Conservation (phyloP, 2,113 vertebrate species). For the Channa maculata region DNA sequence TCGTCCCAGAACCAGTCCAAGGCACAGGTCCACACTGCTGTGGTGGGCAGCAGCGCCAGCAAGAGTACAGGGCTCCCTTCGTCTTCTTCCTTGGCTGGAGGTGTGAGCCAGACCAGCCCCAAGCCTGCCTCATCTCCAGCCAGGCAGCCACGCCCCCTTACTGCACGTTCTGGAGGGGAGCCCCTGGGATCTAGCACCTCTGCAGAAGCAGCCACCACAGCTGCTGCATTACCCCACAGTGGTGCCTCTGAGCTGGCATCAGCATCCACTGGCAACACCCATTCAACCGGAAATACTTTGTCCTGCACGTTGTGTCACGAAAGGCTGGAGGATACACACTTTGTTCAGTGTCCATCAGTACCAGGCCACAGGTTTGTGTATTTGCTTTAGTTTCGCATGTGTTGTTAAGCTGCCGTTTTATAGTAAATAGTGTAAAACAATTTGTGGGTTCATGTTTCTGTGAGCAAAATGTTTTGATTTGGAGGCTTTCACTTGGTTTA, state of each 20-base stretch:
- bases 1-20: conserved; percentile 85
- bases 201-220: conserved; percentile 66
- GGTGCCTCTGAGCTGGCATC: conserved; percentile 79
- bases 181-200: conserved; percentile 74
- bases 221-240: conserved; percentile 74
- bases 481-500: neutral
- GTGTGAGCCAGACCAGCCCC: conserved; percentile 83
- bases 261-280: conserved; percentile 62
- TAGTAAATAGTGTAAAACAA: neutral
- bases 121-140: conserved; percentile 85
- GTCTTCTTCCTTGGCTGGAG: conserved; percentile 71
- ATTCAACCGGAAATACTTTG: conserved; percentile 81
- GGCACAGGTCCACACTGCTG: conserved; percentile 79
- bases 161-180: conserved; percentile 85
- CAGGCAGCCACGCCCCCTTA: conserved; percentile 80
- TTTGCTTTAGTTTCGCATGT: neutral
- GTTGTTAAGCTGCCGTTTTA: rapidly evolving
- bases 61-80: conserved; percentile 72
- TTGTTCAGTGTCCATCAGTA: conserved; percentile 91
- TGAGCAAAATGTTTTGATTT: neutral
- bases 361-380: conserved; percentile 83
- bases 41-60: conserved; percentile 72
- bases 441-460: neutral
- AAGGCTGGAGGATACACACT: conserved; percentile 89
- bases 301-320: conserved; percentile 91